Conservation (phyloP, 2,888 invertebrate species). For the Lomographa bimaculata region DNA sequence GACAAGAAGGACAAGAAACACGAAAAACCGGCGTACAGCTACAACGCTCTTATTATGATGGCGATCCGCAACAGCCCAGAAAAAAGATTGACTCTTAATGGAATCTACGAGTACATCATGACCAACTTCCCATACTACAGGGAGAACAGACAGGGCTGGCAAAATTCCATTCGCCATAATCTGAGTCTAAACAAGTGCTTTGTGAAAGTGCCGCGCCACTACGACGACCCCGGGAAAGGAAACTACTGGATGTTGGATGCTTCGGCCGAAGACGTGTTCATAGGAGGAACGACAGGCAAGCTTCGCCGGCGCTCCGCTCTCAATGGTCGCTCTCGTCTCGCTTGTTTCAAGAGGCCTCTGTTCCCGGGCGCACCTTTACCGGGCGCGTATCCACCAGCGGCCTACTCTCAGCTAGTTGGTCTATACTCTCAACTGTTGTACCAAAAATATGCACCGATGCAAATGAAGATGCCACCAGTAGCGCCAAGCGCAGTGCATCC, state of each 20-base stretch:
- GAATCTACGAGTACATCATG: conserved; percentile 99
- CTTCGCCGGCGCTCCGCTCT: conserved; percentile 95
- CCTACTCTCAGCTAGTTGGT: conserved; percentile 83
- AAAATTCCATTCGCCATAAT: conserved; percentile 99
- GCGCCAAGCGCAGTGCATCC: conserved; percentile 81
- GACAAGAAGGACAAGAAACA: conserved; percentile 85
- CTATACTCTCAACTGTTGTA: conserved; percentile 87
- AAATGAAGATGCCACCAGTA: conserved; percentile 77
- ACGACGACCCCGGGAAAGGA: conserved; percentile 99
- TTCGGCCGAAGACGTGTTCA: conserved; percentile 99
- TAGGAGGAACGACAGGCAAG: conserved; percentile 98
- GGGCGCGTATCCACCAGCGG: conserved; percentile 82
- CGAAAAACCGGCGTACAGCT: conserved; percentile 98
- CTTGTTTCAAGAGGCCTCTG: conserved; percentile 92
- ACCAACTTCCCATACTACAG: conserved; percentile 98
- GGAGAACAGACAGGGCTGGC: conserved; percentile 99
- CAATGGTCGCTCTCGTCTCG: conserved; percentile 93
- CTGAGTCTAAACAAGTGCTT: conserved; percentile 99
- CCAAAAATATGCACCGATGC: conserved; percentile 85
- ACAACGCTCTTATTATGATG: conserved; percentile 99
- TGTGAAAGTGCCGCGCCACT: conserved; percentile 98
- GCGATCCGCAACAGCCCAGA: conserved; percentile 98
- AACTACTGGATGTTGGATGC: conserved; percentile 99
- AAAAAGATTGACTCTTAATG: conserved; percentile 96
- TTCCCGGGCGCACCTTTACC: conserved; percentile 85